Conservation (phyloP, 2,797 vertebrate species). For the Chelon auratus region DNA sequence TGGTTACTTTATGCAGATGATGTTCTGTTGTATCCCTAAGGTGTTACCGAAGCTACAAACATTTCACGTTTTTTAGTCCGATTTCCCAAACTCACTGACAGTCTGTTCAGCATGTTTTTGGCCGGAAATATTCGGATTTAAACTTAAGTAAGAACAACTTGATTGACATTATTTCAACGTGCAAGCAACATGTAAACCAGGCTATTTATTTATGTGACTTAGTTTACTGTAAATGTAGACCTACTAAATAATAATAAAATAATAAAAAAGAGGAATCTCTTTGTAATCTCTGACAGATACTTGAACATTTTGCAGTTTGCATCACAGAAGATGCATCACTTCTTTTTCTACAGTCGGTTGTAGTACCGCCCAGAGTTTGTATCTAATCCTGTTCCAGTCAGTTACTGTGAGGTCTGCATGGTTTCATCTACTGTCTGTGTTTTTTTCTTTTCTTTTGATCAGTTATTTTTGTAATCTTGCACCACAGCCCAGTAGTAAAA, state of each 20-base stretch:
- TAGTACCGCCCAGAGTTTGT: constrained; percentile 52
- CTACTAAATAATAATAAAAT: constrained; percentile 11
- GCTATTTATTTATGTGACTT: constrained; percentile 56
- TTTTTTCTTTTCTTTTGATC: constrained; percentile 21
- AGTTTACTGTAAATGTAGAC: constrained; percentile 59
- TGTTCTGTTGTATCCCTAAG: constrained; percentile 23
- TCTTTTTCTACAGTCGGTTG: constrained; percentile 44
- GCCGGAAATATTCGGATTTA: constrained; percentile 12
- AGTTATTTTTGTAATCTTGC: constrained; percentile 13
- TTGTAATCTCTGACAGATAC: constrained; percentile 48
- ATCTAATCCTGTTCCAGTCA: constrained; percentile 50
- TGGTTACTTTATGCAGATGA: constrained; percentile 55
- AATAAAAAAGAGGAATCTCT: constrained; percentile 22
- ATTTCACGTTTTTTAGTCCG: constrained; percentile 31
- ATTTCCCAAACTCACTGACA: constrained; percentile 27
- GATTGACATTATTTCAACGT: constrained; percentile 47
- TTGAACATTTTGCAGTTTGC: constrained; percentile 49
- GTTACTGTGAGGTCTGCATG: constrained; percentile 58
- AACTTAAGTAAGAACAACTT: constrained; percentile 6
- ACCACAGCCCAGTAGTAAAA: constrained; percentile 4
- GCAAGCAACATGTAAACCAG: constrained; percentile 48
- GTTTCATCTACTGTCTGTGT: constrained; percentile 37
- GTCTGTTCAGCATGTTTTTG: constrained; percentile 30
- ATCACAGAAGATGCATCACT: constrained; percentile 34
- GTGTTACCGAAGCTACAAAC: constrained; percentile 46